phyloP scores from a whole-genome alignment of 35 echinoderm and acorn worm species.

The Apostichopus parvimensis region DNA sequence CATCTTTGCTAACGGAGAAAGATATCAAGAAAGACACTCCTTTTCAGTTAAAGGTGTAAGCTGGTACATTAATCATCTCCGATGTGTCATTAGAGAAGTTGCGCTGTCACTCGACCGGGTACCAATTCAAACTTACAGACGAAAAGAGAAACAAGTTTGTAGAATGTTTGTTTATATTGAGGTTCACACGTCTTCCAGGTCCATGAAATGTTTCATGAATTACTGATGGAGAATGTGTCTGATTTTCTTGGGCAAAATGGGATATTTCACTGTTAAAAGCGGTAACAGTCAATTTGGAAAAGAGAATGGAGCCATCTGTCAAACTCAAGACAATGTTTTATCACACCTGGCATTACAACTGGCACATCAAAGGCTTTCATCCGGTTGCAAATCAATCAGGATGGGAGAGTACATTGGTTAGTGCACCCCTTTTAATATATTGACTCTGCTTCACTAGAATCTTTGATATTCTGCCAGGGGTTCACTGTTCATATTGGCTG shows the following conservation, averaged over 20 bases:
- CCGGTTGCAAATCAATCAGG: not conserved
- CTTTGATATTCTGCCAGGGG: not conserved
- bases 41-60: conserved; percentile 21
- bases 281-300: conserved; percentile 31
- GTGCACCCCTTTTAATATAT: not conserved
- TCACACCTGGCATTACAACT: conserved; percentile 10
- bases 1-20: not conserved
- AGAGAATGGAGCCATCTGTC: conserved; percentile 18
- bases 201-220: conserved; percentile 4
- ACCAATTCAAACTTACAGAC: conserved; percentile 27
- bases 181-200: conserved; percentile 8
- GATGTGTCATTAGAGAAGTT: conserved; percentile 36
- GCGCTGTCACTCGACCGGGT: conserved; percentile 17
- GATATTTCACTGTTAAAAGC: conserved; percentile 1
- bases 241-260: not conserved
- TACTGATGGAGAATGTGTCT: not conserved
- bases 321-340: conserved; percentile 6
- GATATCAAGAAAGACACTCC: not conserved
- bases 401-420: not conserved
- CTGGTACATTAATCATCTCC: conserved; percentile 6
- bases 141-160: conserved; percentile 22
- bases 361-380: conserved; percentile 20
- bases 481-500: not conserved
- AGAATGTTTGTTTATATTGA: conserved; percentile 38
- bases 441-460: not conserved